Evolutionary conservation across 2,113 vertebrate genomes (phyloP).

Genomic region (Paralichthys olivaceus): DNA sequence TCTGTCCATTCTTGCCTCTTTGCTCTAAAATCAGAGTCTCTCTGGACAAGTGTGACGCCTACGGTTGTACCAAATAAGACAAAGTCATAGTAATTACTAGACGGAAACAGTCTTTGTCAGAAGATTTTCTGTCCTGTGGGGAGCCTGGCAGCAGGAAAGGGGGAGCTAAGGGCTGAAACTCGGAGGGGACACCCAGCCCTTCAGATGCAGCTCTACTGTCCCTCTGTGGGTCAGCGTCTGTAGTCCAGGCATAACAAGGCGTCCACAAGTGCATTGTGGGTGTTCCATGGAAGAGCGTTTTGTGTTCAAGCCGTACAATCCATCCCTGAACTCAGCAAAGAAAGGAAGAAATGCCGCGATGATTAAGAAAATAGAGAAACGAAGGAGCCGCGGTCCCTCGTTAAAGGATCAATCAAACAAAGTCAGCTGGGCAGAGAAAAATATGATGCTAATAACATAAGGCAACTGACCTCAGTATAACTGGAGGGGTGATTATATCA

Average conservation of each 20-base stretch:
- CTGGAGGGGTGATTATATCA: slow-evolving; percentile 58
- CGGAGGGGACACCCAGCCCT: slow-evolving; percentile 37
- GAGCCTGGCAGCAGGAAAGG: slow-evolving; percentile 59
- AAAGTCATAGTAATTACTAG: slow-evolving; percentile 59
- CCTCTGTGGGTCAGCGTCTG: slow-evolving; percentile 52
- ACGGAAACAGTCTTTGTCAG: slow-evolving; percentile 70
- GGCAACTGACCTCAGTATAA: slow-evolving; percentile 66
- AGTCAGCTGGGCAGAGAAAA: slow-evolving; percentile 49
- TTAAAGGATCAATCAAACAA: slow-evolving; percentile 54
- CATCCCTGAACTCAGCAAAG: slow-evolving; percentile 78
- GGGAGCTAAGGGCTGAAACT: slow-evolving; percentile 41
- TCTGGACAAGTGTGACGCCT: slow-evolving; percentile 50
- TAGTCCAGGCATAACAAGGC: slow-evolving; percentile 66
- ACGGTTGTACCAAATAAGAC: slow-evolving; percentile 67
- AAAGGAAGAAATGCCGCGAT: slow-evolving; percentile 69
- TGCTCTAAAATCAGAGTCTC: slow-evolving; percentile 65
- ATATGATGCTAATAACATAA: slow-evolving; percentile 68
- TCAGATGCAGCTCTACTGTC: slow-evolving; percentile 51
- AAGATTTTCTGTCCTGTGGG: slow-evolving; percentile 58
- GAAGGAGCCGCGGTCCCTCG: not conserved
- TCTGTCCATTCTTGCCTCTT: slow-evolving; percentile 60
- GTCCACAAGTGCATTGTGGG: slow-evolving; percentile 74
- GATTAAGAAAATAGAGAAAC: slow-evolving; percentile 12
- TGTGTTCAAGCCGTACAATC: slow-evolving; percentile 74
- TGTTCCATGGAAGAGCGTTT: slow-evolving; percentile 78